Evolutionary conservation across 2,113 vertebrate genomes (phyloP).

Genomic region (Epinephelus fuscoguttatus): DNA sequence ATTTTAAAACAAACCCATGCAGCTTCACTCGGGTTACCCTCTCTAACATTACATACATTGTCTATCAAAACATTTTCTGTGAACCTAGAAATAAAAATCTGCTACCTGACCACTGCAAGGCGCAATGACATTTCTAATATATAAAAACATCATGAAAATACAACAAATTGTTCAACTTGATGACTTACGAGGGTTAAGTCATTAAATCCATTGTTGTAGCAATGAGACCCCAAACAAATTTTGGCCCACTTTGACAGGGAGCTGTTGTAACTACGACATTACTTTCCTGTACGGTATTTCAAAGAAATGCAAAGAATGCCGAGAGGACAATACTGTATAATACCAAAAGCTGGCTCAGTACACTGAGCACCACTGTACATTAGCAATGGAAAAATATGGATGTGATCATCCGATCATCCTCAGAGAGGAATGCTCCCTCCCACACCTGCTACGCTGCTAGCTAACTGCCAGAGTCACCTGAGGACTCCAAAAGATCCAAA

Average conservation of each 20-base stretch:
- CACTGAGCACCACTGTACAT: not conserved
- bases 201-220: no score
- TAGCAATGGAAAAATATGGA: conserved; percentile 17
- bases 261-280: not conserved
- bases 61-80: not conserved
- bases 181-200: no score
- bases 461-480: conserved; percentile 12
- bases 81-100: not conserved
- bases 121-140: not conserved
- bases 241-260: not conserved
- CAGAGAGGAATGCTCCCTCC: not conserved
- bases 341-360: not conserved
- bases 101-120: not conserved
- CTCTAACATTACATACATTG: no score
- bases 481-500: conserved; percentile 22
- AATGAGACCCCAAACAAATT: not conserved
- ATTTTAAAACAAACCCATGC: no score
- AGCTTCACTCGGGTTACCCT: no score
- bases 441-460: not conserved
- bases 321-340: not conserved
- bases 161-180: no score
- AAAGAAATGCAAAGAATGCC: not conserved
- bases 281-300: not conserved
- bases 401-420: conserved; percentile 1
- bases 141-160: not conserved